Base-by-base conservation (phyloP, 2,888 invertebrate genomes). In the Cheilosia scutellata region DNA sequence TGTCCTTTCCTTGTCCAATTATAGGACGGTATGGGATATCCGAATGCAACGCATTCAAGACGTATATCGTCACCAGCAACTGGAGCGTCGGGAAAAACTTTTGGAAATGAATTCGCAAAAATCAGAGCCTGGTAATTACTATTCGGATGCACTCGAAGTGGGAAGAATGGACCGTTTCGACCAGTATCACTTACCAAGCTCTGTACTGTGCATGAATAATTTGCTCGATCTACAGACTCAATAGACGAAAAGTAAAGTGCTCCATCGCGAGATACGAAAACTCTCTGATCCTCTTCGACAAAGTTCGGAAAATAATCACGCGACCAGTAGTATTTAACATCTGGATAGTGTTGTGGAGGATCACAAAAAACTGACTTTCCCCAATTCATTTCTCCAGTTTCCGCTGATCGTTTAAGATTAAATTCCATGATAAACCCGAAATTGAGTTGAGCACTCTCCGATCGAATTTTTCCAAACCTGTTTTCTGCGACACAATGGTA, bases 401-500 rank as follows among this genome's bases (percentile, higher is more conserved):
- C 98, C 53, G 95, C 93, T 0, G 97, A 95, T 76, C 98, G 94
- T 90, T 97, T 96, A 87, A 97, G 94, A 92, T 97, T 98, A 89
- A 98, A 98, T 92, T 98, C 97, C 90, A 96, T 94, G 87, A 98
- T 97, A 90, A 94, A 96, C 37, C 98, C 98, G 93, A 98, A 98
- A 55, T 97, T 96, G 4, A 99, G 93, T 63, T 96, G 94, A 0
- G 97, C 97, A 89, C 96, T 97, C 91, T 97, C 97, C 1, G 98
- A 98, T 40, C 97, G 94, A 71, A 98, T 95, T 9, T 96, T 95
- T 4, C 99, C 99, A 93, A 95, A 98, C 90, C 95, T 94, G 92
- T 99, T 99, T n/a, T 95, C 93, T 2, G 98, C 98, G 89, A 96
- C 95, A 90, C 99, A 99, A 90, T 98, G 98, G 92, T 98, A 99